Base-by-base conservation (phyloP, 2,888 invertebrate genomes). In the Ophion ventricosus region DNA sequence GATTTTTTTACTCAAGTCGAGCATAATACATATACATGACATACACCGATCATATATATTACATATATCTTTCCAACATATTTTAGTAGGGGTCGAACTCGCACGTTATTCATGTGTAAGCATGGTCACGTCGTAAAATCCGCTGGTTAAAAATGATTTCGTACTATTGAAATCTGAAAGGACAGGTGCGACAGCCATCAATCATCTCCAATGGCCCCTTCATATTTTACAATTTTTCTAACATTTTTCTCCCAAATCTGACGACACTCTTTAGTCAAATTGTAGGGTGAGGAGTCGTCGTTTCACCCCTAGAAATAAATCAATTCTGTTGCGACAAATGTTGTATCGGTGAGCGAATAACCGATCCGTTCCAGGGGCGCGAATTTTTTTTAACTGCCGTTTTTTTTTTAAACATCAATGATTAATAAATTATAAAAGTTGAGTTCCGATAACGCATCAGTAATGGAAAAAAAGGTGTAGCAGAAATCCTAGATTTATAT, bases 101-200 rank as follows among this genome's bases (percentile, higher is more conserved):
- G 26, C n/a, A 26, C 26, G 43, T 40, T 14, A 40, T 40, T 40
- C 40, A 57, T 25, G 43, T 20, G 59, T 43, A 61, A 40, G 26
- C 25, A 54, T 49, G 25, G 73, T 64, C 40, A 54, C 29, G n/a
- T 75, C 20, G 40, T 76, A 7, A 43, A 76, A 43, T 66, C 25
- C 43, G 10, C 40, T n/a, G 76, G 67, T 57, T 67, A 67, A 56
- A 67, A 57, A 57, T 67, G 43, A 25, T 67, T 61, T n/a, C 29
- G 23, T 61, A 69, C 69, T 69, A 77, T 77, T 61, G 63, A 61
- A 69, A 29, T 59, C 69, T 56, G 26, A 17, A 35, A 7, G 57
- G 61, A 49, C 69, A 61, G 59, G 77, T 69, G 77, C n/a, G 77
- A 43, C 69, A 61, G 49, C 69, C 23, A 67, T 76, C 57, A 23